A percentile compares a stretch with the other conserved stretches of the same genome.
Conservation (phyloP, 2,888 invertebrate species). For the Cordilura impudica region DNA sequence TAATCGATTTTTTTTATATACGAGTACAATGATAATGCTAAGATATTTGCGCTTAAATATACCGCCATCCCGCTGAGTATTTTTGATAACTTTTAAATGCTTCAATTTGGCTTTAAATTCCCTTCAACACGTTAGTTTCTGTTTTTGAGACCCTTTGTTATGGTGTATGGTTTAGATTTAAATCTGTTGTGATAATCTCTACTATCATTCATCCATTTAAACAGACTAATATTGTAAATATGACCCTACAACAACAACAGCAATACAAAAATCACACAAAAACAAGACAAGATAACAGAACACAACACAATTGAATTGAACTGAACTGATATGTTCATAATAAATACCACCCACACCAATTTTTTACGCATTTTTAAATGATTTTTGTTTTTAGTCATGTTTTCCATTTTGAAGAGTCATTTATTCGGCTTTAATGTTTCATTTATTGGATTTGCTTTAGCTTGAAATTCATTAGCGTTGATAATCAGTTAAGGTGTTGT, state of each 20-base stretch:
- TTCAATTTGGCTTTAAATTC: constrained; percentile 55
- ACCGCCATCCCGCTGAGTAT: constrained; percentile 63
- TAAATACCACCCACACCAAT: constrained; percentile 47
- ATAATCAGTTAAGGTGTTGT: constrained; percentile 50
- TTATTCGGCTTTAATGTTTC: constrained; percentile 20
- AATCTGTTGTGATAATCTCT: background rate
- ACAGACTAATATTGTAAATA: background rate
- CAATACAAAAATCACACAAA: background rate
- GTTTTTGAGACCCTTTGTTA: background rate
- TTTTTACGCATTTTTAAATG: constrained; percentile 35
- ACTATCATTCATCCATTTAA: background rate
- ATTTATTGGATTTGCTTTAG: constrained; percentile 22
- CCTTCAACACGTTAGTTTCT: constrained; percentile 43
- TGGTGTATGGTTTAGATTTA: background rate
- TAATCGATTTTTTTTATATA: constrained; percentile 73
- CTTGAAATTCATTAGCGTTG: constrained; percentile 46
- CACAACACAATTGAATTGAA: background rate
- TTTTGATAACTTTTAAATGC: constrained; percentile 50
- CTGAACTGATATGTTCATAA: constrained; percentile 22
- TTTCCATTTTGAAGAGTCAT: constrained; percentile 25
- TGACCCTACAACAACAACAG: background rate
- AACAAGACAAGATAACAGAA: background rate
- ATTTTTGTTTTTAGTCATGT: constrained; percentile 22
- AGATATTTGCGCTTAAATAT: constrained; percentile 63
- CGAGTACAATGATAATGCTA: constrained; percentile 60